Percentiles rank a stretch among this genome's conserved stretches.
Conservation (phyloP, 2,113 vertebrate genomes). For the Gallinago jamesoni region DNA sequence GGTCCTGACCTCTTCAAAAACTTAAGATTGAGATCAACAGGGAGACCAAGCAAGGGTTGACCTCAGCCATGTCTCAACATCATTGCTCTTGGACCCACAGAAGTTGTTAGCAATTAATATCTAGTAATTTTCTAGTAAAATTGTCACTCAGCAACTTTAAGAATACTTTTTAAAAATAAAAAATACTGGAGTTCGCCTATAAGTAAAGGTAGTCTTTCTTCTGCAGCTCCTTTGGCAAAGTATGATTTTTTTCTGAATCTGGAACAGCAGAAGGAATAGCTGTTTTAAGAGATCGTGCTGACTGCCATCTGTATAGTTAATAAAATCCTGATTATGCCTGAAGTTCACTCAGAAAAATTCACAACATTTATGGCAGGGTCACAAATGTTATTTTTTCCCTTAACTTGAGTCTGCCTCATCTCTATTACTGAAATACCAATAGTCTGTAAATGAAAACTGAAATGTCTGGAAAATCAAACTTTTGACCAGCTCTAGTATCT, state of each 20-base stretch:
- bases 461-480: not conserved
- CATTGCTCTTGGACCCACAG: not conserved
- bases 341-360: not conserved
- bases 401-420: not conserved
- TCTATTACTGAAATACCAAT: not conserved
- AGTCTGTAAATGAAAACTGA: not conserved
- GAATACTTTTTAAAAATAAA: not conserved
- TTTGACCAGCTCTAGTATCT: not conserved
- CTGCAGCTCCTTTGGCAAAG: not conserved
- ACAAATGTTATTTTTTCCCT: not conserved
- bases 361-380: not conserved
- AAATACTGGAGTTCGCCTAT: not conserved
- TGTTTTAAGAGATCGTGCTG: not conserved
- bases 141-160: not conserved
- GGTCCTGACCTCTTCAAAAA: not conserved
- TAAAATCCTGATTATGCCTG: not conserved
- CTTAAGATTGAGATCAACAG: not conserved
- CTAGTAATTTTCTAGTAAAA: not conserved
- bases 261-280: not conserved
- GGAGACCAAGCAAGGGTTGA: not conserved
- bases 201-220: not conserved
- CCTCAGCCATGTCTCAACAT: not conserved
- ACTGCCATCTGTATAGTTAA: not conserved
- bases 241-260: not conserved
- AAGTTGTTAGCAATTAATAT: not conserved